Evolutionary conservation across 1,140 invertebrate genomes (phyloP), one percentile per base, ranked within the genome.

Genomic region (Laupala kohalensis): DNA sequence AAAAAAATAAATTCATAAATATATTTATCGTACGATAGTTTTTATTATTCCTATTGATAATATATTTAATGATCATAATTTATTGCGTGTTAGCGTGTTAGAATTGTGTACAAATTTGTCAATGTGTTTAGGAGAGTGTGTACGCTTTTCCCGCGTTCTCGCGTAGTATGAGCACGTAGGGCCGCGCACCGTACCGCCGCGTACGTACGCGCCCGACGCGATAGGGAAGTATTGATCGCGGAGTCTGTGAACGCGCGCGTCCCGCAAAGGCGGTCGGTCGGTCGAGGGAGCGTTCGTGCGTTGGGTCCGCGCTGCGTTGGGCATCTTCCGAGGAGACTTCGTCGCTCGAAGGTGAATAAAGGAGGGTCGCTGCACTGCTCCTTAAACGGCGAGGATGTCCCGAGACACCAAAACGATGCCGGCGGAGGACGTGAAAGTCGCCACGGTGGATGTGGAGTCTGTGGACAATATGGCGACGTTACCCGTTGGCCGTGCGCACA

Each of bases 391-490:
- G 37, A 9, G 1, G 9, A 19, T 19, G 37, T 53, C 37, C 37
- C 37, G 1, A 19, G 53, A 28, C 62, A 82, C 81, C 80, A 81
- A 80, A 80, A 88, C 88, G 87, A n/a, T n/a, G 84, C 85, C 75
- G 87, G 85, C 77, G 86, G 85, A 89, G 79, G 91, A 93, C 82
- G 88, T 92, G 80, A 92, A 92, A 83, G 89, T 93, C 80, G 89
- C 91, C 74, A 93, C 91, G 53, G 91, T 93, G 73, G 90, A 92
- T 79, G 75, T 74, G 67, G 90, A 92, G 80, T 84, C 89, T 68
- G 87, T 89, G 73, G 90, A 92, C 83, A 92, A 92, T 79, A 92
- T 91, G 86, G 91, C 91, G 75, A 93, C 91, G 9, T 84, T 93
- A 79, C 91, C 91, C 69, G 90, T 92, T 28, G 86, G 74, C 64